Base-by-base conservation (phyloP, 2,888 invertebrate species). In the Dastarcus helophoroides region DNA sequence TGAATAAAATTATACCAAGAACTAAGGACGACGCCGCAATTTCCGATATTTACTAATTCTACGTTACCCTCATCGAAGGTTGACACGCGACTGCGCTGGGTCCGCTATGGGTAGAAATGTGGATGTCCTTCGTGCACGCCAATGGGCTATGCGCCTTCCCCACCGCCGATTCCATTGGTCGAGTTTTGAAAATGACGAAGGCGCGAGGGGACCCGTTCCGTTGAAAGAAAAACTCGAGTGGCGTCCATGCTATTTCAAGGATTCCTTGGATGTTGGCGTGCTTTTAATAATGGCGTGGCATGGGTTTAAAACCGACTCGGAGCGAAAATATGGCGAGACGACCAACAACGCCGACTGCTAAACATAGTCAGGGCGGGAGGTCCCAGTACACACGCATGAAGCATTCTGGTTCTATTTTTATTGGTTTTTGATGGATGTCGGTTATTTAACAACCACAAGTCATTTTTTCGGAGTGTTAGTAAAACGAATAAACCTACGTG, bases 111-210 rank as follows among this genome's bases (percentile, higher is more conserved):
- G 32, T 29, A 15, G 35, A 25, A 40, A 41, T 41, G 39, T 50
- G 54, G 57, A 53, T 46, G 56, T 53, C 56, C 57, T 58, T 57
- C 56, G 47, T n/a, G 27, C 17, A 38, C 40, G 34, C 58, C 57
- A 58, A 58, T 56, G 42, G 41, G 39, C 41, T 38, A 37, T 31
- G 38, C 32, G 34, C 34, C 40, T 39, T 41, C 56, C 58, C 56
- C 50, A 47, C 56, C 50, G 37, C 37, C 15, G 13, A 31, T 35
- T 40, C 45, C 46, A 58, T 58, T 58, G 58, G 58, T 46, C 19
- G 33, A 33, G 33, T 22, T 22, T 23, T 31, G 35, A 35, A 37
- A 39, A 24, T 33, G 35, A 39, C 35, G 35, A 41, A 35, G 33
- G 26, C 24, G 30, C 13, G 16, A 33, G 14, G 23, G 26, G 27